Evolutionary conservation across 2,888 invertebrate genomes (phyloP).

Genomic region (Folsomia candida): DNA sequence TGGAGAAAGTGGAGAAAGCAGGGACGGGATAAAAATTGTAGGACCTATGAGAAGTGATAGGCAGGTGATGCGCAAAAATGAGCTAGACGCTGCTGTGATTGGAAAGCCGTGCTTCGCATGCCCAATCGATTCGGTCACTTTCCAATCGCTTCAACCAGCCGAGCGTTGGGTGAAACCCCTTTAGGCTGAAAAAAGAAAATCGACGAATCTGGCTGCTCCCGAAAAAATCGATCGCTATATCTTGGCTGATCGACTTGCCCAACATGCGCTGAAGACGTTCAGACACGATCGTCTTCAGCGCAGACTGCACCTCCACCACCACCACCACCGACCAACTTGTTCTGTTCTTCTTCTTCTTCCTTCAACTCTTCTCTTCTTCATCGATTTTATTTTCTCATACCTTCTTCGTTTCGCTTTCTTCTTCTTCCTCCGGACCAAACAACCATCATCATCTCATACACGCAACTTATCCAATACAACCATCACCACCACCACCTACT

Average conservation of each 20-base stretch:
- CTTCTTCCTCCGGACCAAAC: slow-evolving; percentile 2
- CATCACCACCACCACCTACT: not conserved
- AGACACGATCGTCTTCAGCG: slow-evolving; percentile 48
- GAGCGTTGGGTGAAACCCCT: slow-evolving; percentile 46
- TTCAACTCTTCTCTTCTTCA: slow-evolving; percentile 50
- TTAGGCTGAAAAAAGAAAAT: slow-evolving; percentile 50
- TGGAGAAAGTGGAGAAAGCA: slow-evolving; percentile 16
- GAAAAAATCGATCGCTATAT: slow-evolving; percentile 52
- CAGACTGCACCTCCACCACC: slow-evolving; percentile 28
- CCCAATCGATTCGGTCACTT: slow-evolving; percentile 50
- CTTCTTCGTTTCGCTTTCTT: slow-evolving; percentile 23
- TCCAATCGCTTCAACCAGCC: slow-evolving; percentile 50
- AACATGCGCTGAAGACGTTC: slow-evolving; percentile 51
- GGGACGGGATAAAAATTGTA: not conserved
- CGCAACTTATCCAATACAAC: slow-evolving; percentile 24
- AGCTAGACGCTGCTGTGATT: slow-evolving; percentile 39
- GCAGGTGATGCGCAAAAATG: slow-evolving; percentile 30
- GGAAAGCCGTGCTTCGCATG: slow-evolving; percentile 49
- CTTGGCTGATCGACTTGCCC: slow-evolving; percentile 51
- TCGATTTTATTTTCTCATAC: slow-evolving; percentile 50
- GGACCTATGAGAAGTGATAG: slow-evolving; percentile 17
- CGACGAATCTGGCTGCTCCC: slow-evolving; percentile 49
- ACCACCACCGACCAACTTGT: slow-evolving; percentile 4
- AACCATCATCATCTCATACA: slow-evolving; percentile 6
- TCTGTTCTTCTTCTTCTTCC: too few species aligned